Conservation (phyloP, 1,140 invertebrate species). For the Eumeta japonica region DNA sequence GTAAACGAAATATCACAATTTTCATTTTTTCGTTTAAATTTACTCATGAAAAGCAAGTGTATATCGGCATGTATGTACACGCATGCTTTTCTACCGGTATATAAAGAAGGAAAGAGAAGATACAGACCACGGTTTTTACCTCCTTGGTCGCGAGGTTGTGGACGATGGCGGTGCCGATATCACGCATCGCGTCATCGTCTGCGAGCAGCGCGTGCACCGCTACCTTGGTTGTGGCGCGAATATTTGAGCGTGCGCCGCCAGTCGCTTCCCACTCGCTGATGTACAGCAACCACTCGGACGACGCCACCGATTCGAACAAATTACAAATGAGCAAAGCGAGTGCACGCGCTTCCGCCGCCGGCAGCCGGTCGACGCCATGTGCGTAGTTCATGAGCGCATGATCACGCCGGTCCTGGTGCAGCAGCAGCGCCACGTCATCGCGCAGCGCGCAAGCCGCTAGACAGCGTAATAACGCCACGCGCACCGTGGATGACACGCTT, state of each 20-base stretch:
- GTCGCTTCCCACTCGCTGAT: slow-evolving; percentile 86
- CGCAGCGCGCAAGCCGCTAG: slow-evolving; percentile 76
- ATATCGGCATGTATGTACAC: too few relatives aligned
- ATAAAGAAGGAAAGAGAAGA: slow-evolving; percentile 35
- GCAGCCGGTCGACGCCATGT: slow-evolving; percentile 75
- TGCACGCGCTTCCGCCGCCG: slow-evolving; percentile 74
- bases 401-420: slow-evolving; percentile 87
- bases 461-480: slow-evolving; percentile 67
- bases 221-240: slow-evolving; percentile 85
- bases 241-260: slow-evolving; percentile 78
- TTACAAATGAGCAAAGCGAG: slow-evolving; percentile 85
- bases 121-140: slow-evolving; percentile 94
- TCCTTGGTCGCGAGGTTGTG: slow-evolving; percentile 93
- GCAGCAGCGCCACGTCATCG: slow-evolving; percentile 84
- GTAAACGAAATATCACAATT: too few relatives aligned
- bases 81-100: too few relatives aligned
- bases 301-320: slow-evolving; percentile 84
- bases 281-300: slow-evolving; percentile 90
- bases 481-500: slow-evolving; percentile 57
- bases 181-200: slow-evolving; percentile 70
- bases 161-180: slow-evolving; percentile 81
- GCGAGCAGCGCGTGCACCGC: slow-evolving; percentile 83
- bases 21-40: background rate
- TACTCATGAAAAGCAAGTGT: too few relatives aligned
- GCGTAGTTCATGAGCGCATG: slow-evolving; percentile 90